Evolutionary conservation across 2,888 invertebrate species (phyloP), one percentile per base, ranked within the genome.

Genomic region (Zelleria hepariella): DNA sequence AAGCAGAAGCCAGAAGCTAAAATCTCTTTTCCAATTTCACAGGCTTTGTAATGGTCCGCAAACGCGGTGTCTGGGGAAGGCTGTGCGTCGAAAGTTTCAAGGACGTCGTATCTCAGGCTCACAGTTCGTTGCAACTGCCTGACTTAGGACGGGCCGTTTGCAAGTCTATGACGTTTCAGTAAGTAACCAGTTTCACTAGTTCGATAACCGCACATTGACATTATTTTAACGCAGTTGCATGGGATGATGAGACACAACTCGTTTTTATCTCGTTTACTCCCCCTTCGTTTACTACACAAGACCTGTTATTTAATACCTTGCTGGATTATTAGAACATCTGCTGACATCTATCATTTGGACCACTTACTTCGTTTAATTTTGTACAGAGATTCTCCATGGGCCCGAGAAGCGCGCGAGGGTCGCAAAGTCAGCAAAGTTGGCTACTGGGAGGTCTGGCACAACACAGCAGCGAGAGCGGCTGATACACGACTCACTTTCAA

Each of bases 111-210:
- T 80, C 88, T 42, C 85, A 90, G 62, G 90, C 91, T 1, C 90
- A 90, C 57, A 90, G 91, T 56, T 84, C 90, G 2, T 91, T 93
- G 81, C 91, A 92, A 67, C 83, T 94, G 27, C 90, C 92, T 21
- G 94, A 94, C 71, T 86, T 95, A 47, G 95, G 94, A 5, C 89
- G 91, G 71, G 93, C 94, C 0, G 93, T 95, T 2, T 95, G 95
- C 78, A 91, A 92, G 70, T 92, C 94, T 2, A 92, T 94, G 85
- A 94, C 94, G 15, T 95, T 92, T 76, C 91, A 91, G 94, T 94
- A 80, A 90, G 91, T 78, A 42, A 15, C 15, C 1, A n/a, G n/a
- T n/a, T n/a, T n/a, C n/a, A n/a, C n/a, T n/a, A n/a, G n/a, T n/a
- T n/a, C n/a, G n/a, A n/a, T n/a, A n/a, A n/a, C n/a, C n/a, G n/a